Conservation (phyloP, 2,797 vertebrate genomes). For the Chelon labrosus region DNA sequence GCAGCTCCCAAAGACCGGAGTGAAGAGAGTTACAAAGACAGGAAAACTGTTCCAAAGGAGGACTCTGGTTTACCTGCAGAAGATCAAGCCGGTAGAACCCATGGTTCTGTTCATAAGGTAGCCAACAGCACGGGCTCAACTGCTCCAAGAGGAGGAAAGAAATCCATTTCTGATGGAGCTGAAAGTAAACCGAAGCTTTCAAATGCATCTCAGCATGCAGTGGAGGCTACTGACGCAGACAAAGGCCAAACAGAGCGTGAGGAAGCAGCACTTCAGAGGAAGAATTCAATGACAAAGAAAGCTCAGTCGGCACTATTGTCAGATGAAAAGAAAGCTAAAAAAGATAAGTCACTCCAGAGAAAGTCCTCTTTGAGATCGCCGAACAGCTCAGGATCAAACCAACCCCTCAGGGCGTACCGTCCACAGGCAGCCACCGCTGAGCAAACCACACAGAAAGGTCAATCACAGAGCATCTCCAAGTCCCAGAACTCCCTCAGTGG, state of each 20-base stretch:
- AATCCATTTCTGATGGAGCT: background rate
- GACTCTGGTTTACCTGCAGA: conserved; percentile 18
- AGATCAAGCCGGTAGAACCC: conserved; percentile 3
- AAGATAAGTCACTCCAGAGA: conserved; percentile 62
- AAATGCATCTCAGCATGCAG: conserved; percentile 7
- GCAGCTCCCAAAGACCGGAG: background rate
- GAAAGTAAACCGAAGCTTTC: conserved; percentile 8
- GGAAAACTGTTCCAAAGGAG: background rate
- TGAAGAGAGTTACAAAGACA: conserved; percentile 5
- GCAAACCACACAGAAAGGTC: conserved; percentile 27
- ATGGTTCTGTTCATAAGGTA: background rate
- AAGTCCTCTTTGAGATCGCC: conserved; percentile 36
- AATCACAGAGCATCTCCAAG: conserved; percentile 6
- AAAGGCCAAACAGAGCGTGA: conserved; percentile 31
- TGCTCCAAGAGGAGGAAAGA: conserved; percentile 36
- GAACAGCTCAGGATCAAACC: conserved; percentile 30
- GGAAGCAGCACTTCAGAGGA: conserved; percentile 52
- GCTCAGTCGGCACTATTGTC: conserved; percentile 25
- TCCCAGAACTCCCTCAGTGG: conserved; percentile 17
- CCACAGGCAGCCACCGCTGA: conserved; percentile 20
- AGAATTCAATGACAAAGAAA: conserved; percentile 59
- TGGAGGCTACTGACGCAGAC: conserved; percentile 6
- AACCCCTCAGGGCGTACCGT: conserved; percentile 18
- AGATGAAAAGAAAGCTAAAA: conserved; percentile 68
- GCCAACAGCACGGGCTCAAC: conserved; percentile 5